Evolutionary conservation across 2,113 vertebrate species (phyloP), one percentile per base, ranked within the genome.

Genomic region (Peromyscus polionotus): DNA sequence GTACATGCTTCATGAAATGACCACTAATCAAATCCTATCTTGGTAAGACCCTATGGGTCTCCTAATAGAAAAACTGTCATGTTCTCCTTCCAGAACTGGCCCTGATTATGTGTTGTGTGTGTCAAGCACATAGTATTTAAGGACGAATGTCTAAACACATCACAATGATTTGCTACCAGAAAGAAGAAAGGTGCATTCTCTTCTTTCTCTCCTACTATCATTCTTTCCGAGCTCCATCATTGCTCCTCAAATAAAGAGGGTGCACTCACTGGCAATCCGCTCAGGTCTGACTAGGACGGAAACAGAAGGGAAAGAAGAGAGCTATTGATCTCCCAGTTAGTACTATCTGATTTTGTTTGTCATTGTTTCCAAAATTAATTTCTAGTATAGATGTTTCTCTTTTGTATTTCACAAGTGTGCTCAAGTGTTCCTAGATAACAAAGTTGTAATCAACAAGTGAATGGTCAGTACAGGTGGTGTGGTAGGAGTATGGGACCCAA

Each of bases 41-140:
- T 61, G 87, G 59, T 31, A 87, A 84, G 42, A 72, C 28, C 33
- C 51, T 76, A 61, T 90, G 33, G 45, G 54, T 67, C 33, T 94
- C 36, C 88, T 89, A 45, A n/a, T 22, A 86, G 79, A 76, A 70
- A 75, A 84, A 70, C 59, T 67, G 63, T 54, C 67, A 83, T 77
- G 11, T 88, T 85, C 12, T 48, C 12, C 84, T 95, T 96, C 57
- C 54, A 73, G 81, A 91, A 83, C 61, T 51, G 26, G 65, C 39
- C 63, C 14, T 77, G 67, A 33, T 36, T 76, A 75, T 63, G 28
- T 89, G 31, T 42, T 61, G 57, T 39, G 2, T 70, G 54, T 51
- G 19, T 51, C 10, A 70, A 36, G 63, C 14, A 33, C 28, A 61
- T 3, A 61, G 28, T 9, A 8, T 88, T 90, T 80, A 72, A 51